Evolutionary conservation across 2,113 vertebrate species (phyloP).

Genomic region (Tylochromis polylepis): DNA sequence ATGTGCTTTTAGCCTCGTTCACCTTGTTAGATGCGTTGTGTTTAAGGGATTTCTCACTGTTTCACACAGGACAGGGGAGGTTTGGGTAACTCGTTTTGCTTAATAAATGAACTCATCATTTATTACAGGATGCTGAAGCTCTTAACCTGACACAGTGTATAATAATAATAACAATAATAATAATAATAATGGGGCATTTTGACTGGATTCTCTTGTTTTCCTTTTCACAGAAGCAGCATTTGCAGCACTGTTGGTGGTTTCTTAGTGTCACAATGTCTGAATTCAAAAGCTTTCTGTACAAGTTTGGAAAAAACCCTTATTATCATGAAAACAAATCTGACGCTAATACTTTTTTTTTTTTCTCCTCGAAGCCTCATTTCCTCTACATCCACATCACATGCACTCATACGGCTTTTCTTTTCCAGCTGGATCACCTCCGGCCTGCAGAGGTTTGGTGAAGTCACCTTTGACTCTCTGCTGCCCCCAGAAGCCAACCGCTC

Average conservation of each 20-base stretch:
- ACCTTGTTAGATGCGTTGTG: accelerated
- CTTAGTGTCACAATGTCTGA: not conserved
- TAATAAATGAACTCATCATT: not conserved
- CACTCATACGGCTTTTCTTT: not conserved
- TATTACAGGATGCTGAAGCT: too few relatives aligned
- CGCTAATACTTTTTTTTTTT: too few relatives aligned
- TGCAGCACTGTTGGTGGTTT: not conserved
- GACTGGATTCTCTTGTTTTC: too few relatives aligned
- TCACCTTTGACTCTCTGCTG: conserved; percentile 46
- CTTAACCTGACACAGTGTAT: too few relatives aligned
- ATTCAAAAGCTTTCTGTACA: not conserved
- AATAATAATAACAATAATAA: too few relatives aligned
- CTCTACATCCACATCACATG: not conserved
- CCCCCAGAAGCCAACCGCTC: conserved; percentile 31
- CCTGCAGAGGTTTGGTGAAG: conserved; percentile 10
- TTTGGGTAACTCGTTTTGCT: not conserved
- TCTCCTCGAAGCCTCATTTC: not conserved
- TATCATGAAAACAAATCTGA: not conserved
- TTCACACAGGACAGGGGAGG: not conserved
- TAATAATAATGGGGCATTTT: too few relatives aligned
- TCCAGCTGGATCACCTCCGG: conserved; percentile 34
- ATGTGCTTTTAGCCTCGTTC: not conserved
- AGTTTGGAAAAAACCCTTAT: not conserved
- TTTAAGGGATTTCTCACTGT: not conserved
- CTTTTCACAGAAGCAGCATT: too few relatives aligned